Evolutionary conservation across 2,888 invertebrate genomes (phyloP), one percentile per base, ranked within the genome.

Genomic region (Sphaeridia pumilis): DNA sequence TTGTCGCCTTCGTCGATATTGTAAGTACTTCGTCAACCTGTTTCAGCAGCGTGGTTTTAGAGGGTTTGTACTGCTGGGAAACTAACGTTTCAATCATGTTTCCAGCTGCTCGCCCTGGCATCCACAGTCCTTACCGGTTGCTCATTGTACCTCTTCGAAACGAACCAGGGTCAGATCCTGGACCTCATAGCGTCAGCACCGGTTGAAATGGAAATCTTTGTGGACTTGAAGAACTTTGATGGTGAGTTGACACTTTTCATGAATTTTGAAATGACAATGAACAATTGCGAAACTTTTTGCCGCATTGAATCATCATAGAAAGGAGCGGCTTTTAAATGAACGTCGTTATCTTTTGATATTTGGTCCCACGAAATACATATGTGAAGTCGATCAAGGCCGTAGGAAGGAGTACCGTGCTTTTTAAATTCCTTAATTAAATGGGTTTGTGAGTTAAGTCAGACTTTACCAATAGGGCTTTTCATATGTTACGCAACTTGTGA

Each of bases 141-240:
- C 14, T 24, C 24, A 2, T 14, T 48, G 3, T 31, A 34, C 7
- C 38, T 34, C 21, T 48, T 48, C 17, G 48, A 48, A 21, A 48
- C 35, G 21, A 10, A 36, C 17, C 36, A 24, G 10, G 48, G 38
- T n/a, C 36, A 48, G 12, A 26, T 36, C 25, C 35, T 48, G 24
- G 17, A 48, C 3, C 2, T 48, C n/a, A 21, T 48, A 22, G 48
- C 48, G 3, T 2, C 21, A 21, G 35, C 48, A 14, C 48, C 48
- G 24, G 24, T 12, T 17, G 36, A 48, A 38, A 10, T 48, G 22
- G 12, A 36, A 12, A 2, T 20, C n/a, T 36, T 48, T 25, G 3
- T 48, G 14, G 38, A 48, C 7, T 17, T 48, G 24, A 12, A 22
- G 3, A 14, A 22, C 38, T 17, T 48, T 10, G 36, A 26, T 14